Evolutionary conservation across 2,113 vertebrate genomes (phyloP).

Genomic region (Verasper variegatus): DNA sequence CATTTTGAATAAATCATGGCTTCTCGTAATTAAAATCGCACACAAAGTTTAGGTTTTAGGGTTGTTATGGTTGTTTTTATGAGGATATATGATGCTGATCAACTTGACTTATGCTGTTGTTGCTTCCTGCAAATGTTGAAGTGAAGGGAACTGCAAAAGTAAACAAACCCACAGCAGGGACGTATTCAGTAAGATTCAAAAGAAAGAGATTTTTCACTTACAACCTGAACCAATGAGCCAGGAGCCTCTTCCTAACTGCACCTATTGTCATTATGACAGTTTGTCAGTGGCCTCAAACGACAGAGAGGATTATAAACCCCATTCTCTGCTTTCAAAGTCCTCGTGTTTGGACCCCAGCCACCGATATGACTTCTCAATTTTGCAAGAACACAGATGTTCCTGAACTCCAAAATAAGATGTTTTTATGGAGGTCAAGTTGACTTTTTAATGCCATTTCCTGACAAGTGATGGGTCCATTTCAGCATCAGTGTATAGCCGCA

Average conservation of each 20-base stretch:
- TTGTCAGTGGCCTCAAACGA: neutral
- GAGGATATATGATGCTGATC: neutral
- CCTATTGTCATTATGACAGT: neutral
- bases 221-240: neutral
- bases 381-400: neutral
- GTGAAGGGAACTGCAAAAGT: neutral
- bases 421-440: neutral
- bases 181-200: too few relatives aligned
- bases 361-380: neutral
- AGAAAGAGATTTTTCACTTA: neutral
- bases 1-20: conserved; percentile 30
- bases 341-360: neutral
- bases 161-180: too few relatives aligned
- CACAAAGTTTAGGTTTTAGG: neutral
- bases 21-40: conserved; percentile 3
- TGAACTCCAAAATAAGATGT: neutral
- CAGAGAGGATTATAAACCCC: too few relatives aligned
- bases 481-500: neutral
- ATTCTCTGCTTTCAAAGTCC: neutral
- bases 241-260: neutral
- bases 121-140: neutral
- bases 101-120: neutral
- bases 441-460: neutral
- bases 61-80: neutral
- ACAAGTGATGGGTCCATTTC: neutral